Evolutionary conservation across 1,140 invertebrate genomes (phyloP), one percentile per base, ranked within the genome.

Genomic region (Tribolium madens): DNA sequence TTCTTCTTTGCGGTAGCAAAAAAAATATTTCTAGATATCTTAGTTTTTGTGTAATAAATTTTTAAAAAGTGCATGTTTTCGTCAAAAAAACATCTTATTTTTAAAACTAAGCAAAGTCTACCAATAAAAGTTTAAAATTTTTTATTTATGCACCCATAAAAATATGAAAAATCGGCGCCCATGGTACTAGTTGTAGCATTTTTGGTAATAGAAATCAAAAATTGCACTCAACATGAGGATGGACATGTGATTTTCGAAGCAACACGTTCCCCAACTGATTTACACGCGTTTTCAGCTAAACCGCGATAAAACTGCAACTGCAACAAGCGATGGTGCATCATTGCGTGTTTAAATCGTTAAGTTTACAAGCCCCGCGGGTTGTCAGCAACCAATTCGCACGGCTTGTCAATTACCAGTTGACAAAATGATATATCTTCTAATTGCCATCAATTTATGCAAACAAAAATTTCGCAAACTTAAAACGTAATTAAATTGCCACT

Each of bases 281-380:
- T 73, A 73, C 71, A 73, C 71, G 71, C 71, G 31, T 53, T 73
- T 71, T 15, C 18, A 42, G 33, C 21, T 73, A 57, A 73, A 73
- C 48, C 31, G 71, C 52, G 71, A 73, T 73, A 73, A 73, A 73
- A 73, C 71, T 73, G 71, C 71, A 73, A 53, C 52, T 73, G 50
- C 71, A 73, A 73, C 71, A 73, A 73, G 71, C 71, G 71, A 36
- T 73, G 50, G 71, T 73, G 71, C 71, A 73, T 33, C 71, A 73
- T 73, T 73, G 71, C 71, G 48, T 73, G 71, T 73, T 73, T 73
- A 53, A 73, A 73, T 53, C 36, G 71, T 53, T 36, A 36, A 26
- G 48, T 57, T 72, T 73, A 73, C 71, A 73, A 73, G 50, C 71
- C 71, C 71, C 71, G 50, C 71, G 71, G 71, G 48, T 73, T 53